Base-by-base conservation (phyloP, 2,113 vertebrate genomes). In the Peromyscus maniculatus region DNA sequence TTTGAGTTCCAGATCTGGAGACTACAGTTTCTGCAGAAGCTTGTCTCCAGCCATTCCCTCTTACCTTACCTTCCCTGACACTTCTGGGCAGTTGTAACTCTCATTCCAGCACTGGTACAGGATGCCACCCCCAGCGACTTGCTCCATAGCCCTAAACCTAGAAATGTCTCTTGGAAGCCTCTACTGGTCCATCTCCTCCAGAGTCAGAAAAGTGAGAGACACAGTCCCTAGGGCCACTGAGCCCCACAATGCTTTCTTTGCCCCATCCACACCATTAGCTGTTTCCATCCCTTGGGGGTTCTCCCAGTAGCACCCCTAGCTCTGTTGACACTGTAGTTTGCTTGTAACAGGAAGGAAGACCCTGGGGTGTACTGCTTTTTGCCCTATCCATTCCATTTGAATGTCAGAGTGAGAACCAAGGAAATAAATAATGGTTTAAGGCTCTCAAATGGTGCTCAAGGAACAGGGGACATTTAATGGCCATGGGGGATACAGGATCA, bases 101-200 rank as follows among this genome's bases (percentile, higher is more conserved):
- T 9, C 5, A 10, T 39, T 4, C 83, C 59, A 57, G 8, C 49
- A n/a, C 94, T 15, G 67, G 22, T 43, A 16, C 7, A 5, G 28
- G 4, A 11, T 5, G 1, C 9, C 17, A 67, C 66, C 12, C 52
- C 69, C 1, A 2, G 67, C 0, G 8, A 52, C 17, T 16, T 0
- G 1, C 1, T 21, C 13, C 26, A 0, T 6, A 13, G 11, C 43
- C 57, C 24, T 74, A 55, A 89, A 89, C 7, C 57, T 10, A 0
- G 3, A 26, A 52, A 21, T n/a, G 7, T 31, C 49, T 21, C 3
- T 36, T 36, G 52, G 10, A 21, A 55, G 8, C n/a, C 8, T 33
- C 69, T 24, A 36, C 11, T n/a, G 24, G 3, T 9, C 67, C 19
- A 11, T 5, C 22, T 2, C 1, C 22, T 26, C 6, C 0, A 16